Base-by-base conservation (phyloP, 2,113 vertebrate species). In the Rallus limicola region DNA sequence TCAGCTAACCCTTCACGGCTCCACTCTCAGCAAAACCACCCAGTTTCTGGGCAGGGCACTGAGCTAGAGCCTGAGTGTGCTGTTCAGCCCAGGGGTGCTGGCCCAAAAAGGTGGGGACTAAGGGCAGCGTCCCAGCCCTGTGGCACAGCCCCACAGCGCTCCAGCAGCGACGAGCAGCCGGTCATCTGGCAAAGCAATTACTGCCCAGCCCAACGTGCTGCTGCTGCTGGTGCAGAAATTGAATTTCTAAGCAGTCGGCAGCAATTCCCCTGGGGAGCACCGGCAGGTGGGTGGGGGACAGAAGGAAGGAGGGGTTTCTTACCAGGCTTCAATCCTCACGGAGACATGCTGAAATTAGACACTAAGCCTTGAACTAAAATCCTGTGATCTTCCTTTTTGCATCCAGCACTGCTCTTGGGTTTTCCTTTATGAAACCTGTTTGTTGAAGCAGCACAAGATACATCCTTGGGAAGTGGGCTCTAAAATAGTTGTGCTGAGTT, bases 351-450 rank as follows among this genome's bases (percentile, higher is more conserved):
- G 84, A 94, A 96, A 95, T 91, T 42, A 82, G 63, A 91, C 1
- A 3, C 29, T 86, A 72, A 94, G 53, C 65, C 90, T 95, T 82
- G 62, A 90, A 86, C 31, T 86, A 38, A 42, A 71, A 88, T 75
- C 44, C 38, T 82, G 88, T 88, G 62, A 72, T 82, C 62, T 74
- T 84, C 62, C 33, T 12, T 84, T 89, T 71, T 46, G 46, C 46
- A 40, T 58, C 59, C 65, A 86, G 69, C 34, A 13, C 19, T 31
- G 34, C 10, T 96, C 44, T 60, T 72, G 25, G 3, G 11, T 92
- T 93, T 80, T 71, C 34, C 44, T 15, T 15, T 76, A 31, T 33
- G 71, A 88, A 91, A 92, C 15, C 44, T 50, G 44, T 68, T 69
- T 62, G 50, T 58, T 1, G 0, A 33, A 72, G 62, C 19, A 36